phyloP scores from a whole-genome alignment of 2,797 vertebrate species.

The Mormyrus proboscirostris region DNA sequence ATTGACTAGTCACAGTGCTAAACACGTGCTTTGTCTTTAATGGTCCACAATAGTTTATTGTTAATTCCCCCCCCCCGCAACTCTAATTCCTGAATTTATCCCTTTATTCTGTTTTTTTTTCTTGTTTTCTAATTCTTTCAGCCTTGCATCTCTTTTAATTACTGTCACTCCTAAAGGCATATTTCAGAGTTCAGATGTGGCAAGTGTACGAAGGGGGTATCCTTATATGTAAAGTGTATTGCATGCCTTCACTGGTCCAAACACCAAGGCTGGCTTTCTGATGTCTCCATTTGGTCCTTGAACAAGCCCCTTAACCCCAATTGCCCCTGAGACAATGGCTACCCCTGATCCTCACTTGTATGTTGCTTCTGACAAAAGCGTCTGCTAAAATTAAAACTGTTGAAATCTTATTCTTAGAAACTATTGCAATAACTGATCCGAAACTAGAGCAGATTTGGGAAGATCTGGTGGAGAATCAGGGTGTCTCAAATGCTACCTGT shows the following conservation, averaged over 20 bases:
- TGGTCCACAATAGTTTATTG: constrained; percentile 77
- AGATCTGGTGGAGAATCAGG: neutral
- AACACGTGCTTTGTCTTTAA: constrained; percentile 82
- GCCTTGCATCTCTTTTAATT: neutral
- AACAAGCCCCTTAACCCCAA: neutral
- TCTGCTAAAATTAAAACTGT: neutral
- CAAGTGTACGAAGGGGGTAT: neutral
- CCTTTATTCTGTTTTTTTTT: neutral
- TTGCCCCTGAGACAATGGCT: neutral
- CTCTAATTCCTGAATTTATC: constrained; percentile 23
- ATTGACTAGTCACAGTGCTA: constrained; percentile 91
- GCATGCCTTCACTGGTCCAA: neutral
- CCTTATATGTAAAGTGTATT: neutral
- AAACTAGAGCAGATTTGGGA: neutral
- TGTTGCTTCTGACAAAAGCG: neutral
- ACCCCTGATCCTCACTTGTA: neutral
- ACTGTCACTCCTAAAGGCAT: neutral
- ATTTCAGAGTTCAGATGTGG: neutral
- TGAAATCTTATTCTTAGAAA: neutral
- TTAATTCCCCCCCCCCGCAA: constrained; percentile 28
- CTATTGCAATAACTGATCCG: neutral
- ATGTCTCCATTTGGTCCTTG: neutral
- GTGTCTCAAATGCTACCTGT: neutral
- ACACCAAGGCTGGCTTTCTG: neutral
- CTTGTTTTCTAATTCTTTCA: neutral